Percentiles rank a stretch among this genome's conserved stretches.
These are phyloP conservation scores for Drosophila watanabei DNA, from an alignment of 1,140 invertebrate species.

Conservation along the genomic window DNA sequence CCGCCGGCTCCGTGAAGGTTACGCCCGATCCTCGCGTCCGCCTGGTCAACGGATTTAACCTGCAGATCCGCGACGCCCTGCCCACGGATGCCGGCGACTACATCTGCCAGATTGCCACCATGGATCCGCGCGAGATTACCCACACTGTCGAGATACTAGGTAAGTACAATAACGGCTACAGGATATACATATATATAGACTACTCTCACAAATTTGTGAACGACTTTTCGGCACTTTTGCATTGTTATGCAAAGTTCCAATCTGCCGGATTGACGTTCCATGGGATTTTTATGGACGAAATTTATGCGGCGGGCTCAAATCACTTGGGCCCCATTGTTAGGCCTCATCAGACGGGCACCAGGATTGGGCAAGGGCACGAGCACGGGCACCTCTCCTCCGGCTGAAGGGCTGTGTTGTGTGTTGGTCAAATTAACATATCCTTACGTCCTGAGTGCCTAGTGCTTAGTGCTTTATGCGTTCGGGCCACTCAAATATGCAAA, in stretches of 20 bases:
- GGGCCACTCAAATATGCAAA: constrained; percentile 81
- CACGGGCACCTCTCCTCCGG: constrained; percentile 35
- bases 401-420: constrained; percentile 37
- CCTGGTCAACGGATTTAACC: constrained; percentile 87
- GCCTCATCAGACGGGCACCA: constrained; percentile 65
- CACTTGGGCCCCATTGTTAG: constrained; percentile 81
- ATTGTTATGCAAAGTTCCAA: constrained; percentile 77
- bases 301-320: constrained; percentile 76
- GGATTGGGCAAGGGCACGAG: not conserved
- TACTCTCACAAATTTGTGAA: constrained; percentile 37
- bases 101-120: constrained; percentile 88
- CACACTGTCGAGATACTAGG: constrained; percentile 88
- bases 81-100: constrained; percentile 88
- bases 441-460: constrained; percentile 59
- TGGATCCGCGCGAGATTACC: constrained; percentile 87
- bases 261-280: constrained; percentile 47
- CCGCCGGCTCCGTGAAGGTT: constrained; percentile 87
- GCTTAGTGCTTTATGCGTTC: constrained; percentile 59
- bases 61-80: constrained; percentile 87
- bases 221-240: constrained; percentile 38
- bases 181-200: constrained; percentile 12
- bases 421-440: constrained; percentile 78
- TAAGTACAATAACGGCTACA: constrained; percentile 79
- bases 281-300: constrained; percentile 66
- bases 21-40: constrained; percentile 87